Base-by-base conservation (phyloP, 2,888 invertebrate genomes). In the Acanthosoma haemorrhoidale region DNA sequence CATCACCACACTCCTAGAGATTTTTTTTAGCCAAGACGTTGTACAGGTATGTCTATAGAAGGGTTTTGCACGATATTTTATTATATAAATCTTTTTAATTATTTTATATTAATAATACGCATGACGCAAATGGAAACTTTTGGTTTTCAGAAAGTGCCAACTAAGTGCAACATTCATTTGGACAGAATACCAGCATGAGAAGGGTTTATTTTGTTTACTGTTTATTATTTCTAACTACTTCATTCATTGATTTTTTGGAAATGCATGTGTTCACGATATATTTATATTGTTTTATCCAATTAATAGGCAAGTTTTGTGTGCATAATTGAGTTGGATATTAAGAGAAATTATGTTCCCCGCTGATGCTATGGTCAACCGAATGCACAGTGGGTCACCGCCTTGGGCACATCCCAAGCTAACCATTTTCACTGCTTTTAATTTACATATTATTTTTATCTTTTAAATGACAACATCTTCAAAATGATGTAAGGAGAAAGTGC, bases 161-260 rank as follows among this genome's bases (percentile, higher is more conserved):
- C 51, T n/a, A n/a, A n/a, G n/a, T 51, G 51, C 51, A 61, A 32
- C 36, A 36, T 61, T 61, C 61, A 36, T 61, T 61, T 61, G 61
- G 61, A 61, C 61, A 61, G 61, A 61, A 61, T 61, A 34, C 21
- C 18, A 61, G 61, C 61, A 61, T 61, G 61, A 36, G 16, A 36
- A 36, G 32, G 29, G 21, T 66, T 31, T 39, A 21, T 66, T 41
- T 31, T 66, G 15, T 18, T 58, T 58, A 18, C 25, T 58, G 5
- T 29, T 58, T 11, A 21, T 58, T 66, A 66, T 66, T 32, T 66
- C 43, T 11, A n/a, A 21, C 13, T 51, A 51, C n/a, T n/a, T n/a
- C n/a, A 51, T 51, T 51, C 29, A 51, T 51, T 51, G 29, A 51
- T 2, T n/a, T n/a, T 51, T 51, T 51, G 25, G 18, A 21, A 25